These are phyloP conservation scores for Thalpophila matura DNA, from an alignment of 2,888 invertebrate species.

Conservation along the genomic window DNA sequence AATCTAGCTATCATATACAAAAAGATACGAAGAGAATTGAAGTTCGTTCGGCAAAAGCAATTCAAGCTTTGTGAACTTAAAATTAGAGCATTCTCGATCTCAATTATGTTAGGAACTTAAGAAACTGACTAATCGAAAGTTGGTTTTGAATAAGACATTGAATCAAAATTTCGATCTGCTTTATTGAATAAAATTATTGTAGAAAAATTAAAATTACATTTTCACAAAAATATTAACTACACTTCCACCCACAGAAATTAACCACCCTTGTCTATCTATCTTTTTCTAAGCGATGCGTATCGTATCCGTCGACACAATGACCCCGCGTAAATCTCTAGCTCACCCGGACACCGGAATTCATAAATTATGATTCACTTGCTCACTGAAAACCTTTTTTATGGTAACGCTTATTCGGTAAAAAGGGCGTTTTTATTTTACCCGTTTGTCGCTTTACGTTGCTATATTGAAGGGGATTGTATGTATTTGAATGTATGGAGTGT, in stretches of 20 bases:
- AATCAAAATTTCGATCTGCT: no score
- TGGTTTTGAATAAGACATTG: no score
- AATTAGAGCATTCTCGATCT: no score
- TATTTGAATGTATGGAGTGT: constrained; percentile 56
- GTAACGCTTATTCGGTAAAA: constrained; percentile 88
- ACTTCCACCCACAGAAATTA: constrained; percentile 40
- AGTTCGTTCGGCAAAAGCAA: no score
- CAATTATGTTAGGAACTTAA: no score
- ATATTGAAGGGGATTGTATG: constrained; percentile 67
- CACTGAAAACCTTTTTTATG: constrained; percentile 91
- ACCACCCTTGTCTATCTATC: constrained; percentile 48
- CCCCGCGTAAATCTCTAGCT: constrained; percentile 87
- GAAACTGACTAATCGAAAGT: no score
- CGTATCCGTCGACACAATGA: constrained; percentile 86
- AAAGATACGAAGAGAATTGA: no score
- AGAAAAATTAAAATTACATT: no score
- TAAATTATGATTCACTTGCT: constrained; percentile 91
- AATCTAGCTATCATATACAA: no score
- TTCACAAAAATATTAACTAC: constrained; percentile 15
- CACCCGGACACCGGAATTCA: constrained; percentile 88
- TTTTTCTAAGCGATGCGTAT: constrained; percentile 72
- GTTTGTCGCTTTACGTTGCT: constrained; percentile 79
- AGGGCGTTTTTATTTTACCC: constrained; percentile 86
- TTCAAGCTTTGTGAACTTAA: no score
- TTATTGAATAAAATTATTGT: no score